Percentiles rank a stretch among this genome's conserved stretches.
These are phyloP conservation scores for Perizoma affinitatum DNA, from an alignment of 2,888 invertebrate species.

Conservation along the genomic window DNA sequence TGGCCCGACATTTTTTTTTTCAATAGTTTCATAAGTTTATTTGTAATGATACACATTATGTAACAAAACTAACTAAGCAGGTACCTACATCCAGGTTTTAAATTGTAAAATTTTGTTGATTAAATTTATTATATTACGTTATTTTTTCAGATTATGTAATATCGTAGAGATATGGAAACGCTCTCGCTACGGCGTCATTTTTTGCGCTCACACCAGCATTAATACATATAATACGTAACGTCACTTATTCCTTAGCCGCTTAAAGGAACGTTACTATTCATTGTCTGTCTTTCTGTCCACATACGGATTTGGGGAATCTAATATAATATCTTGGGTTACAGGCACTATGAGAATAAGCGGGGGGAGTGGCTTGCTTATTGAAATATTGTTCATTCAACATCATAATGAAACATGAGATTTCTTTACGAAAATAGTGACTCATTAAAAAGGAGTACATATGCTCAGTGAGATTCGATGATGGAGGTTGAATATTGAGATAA, in stretches of 20 bases:
- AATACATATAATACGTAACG: conserved; percentile 43
- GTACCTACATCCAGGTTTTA: too few relatives aligned
- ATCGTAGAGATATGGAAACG: conserved; percentile 5
- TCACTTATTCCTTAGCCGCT: conserved; percentile 39
- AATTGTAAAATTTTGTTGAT: too few relatives aligned
- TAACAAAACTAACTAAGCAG: too few relatives aligned
- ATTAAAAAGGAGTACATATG: not conserved
- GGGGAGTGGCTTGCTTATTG: conserved; percentile 25
- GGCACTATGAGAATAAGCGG: conserved; percentile 42
- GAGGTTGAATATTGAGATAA: not conserved
- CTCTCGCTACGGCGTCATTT: conserved; percentile 41
- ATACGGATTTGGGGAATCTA: conserved; percentile 44
- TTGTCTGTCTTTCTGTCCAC: conserved; percentile 3
- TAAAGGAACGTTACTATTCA: conserved; percentile 3
- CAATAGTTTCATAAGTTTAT: too few relatives aligned
- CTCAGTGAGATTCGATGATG: not conserved
- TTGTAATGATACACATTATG: too few relatives aligned
- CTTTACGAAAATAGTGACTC: conserved; percentile 3
- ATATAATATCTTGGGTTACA: conserved; percentile 29
- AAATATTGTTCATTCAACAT: conserved; percentile 29
- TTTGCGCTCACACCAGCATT: conserved; percentile 50
- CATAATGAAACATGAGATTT: conserved; percentile 12
- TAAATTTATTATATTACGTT: too few relatives aligned
- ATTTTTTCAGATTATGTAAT: not conserved
- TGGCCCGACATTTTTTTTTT: too few relatives aligned